Base-by-base conservation (phyloP, 2,797 vertebrate genomes). In the Crocodylus rhombifer region DNA sequence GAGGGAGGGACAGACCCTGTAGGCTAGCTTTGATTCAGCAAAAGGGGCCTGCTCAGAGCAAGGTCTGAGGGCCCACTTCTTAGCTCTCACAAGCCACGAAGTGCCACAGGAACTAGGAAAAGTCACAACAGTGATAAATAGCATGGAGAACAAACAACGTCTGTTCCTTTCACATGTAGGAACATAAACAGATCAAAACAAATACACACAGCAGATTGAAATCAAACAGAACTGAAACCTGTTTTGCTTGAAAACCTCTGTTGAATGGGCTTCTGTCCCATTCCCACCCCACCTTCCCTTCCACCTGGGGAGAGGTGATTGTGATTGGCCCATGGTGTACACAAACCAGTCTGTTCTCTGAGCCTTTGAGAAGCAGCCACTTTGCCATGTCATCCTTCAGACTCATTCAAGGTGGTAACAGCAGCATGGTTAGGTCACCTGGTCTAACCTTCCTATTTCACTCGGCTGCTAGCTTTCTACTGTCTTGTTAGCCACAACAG, bases 321-420 rank as follows among this genome's bases (percentile, higher is more conserved):
- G 3, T 21, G 69, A 51, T 51, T 11, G 86, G 30, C 33, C 77
- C 77, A 74, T 88, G 3, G 88, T 0, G 0, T 4, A 84, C 42
- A 63, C 60, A 23, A 30, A 42, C 84, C 28, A 36, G 3, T 15
- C 83, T 30, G 63, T 85, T n/a, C 57, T 86, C 75, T 75, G 74
- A 79, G 56, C n/a, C 16, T 73, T 15, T 73, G 18, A 60, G 10
- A 58, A 67, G 36, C 17, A 14, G 21, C 23, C 21, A 20, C 51
- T 63, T 57, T 56, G 67, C 33, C 71, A 61, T 84, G 69, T 81
- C 86, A 91, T 69, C 84, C 42, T 74, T 69, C 62, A 80, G 51
- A 71, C 36, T 88, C 6, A 14, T 25, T 25, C 69, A 42, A 14
- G 0, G 51, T 17, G 63, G 88, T 62, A 82, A 60, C 73, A n/a